These are phyloP conservation scores for Pangasius krempfi DNA, from an alignment of 2,797 vertebrate species.

Conservation along the genomic window DNA sequence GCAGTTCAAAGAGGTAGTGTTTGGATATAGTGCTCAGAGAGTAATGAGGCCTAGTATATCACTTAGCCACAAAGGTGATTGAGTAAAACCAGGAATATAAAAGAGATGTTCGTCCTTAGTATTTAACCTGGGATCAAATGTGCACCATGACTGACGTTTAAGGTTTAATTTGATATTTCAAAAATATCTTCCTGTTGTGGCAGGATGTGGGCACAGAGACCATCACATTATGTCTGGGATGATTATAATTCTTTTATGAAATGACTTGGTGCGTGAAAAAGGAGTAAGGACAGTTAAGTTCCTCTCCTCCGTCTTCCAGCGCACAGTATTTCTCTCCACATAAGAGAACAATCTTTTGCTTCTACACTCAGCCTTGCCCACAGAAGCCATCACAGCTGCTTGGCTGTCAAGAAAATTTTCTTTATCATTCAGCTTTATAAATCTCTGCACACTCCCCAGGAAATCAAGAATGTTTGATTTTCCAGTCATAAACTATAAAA, in stretches of 20 bases:
- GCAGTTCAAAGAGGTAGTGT: constrained; percentile 36
- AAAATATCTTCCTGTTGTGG: constrained; percentile 59
- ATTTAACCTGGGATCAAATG: constrained; percentile 42
- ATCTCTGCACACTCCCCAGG: constrained; percentile 73
- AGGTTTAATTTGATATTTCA: constrained; percentile 47
- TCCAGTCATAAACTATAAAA: constrained; percentile 79
- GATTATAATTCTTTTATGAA: constrained; percentile 59
- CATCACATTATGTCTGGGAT: constrained; percentile 73
- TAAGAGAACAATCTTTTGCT: constrained; percentile 50
- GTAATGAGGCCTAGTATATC: constrained; percentile 26
- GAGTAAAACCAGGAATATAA: constrained; percentile 51
- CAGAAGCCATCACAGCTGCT: constrained; percentile 56
- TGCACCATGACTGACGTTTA: constrained; percentile 21
- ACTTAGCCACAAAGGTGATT: constrained; percentile 44
- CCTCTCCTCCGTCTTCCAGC: constrained; percentile 35
- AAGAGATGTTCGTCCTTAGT: constrained; percentile 47
- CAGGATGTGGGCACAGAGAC: constrained; percentile 76
- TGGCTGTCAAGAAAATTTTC: constrained; percentile 71
- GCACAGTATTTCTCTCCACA: constrained; percentile 54
- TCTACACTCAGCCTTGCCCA: constrained; percentile 50
- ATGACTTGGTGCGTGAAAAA: constrained; percentile 49
- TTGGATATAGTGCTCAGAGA: constrained; percentile 24
- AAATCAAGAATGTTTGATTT: constrained; percentile 78
- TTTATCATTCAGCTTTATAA: constrained; percentile 76
- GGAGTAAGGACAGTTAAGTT: constrained; percentile 50